Evolutionary conservation across 2,888 invertebrate species (phyloP), one percentile per base, ranked within the genome.

Genomic region (Eustalomyia histrio): DNA sequence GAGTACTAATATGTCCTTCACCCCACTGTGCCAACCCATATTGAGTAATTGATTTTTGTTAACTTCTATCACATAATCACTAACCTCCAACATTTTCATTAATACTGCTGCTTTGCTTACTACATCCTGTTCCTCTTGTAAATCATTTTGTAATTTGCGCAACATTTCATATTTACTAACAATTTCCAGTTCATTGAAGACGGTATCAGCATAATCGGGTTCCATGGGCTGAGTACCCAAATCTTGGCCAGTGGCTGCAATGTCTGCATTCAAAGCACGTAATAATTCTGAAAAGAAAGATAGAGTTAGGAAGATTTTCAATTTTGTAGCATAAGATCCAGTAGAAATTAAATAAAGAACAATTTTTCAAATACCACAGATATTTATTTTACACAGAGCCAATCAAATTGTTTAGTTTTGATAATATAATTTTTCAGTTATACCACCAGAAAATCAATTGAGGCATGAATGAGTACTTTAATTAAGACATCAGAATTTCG

Each of bases 1-100:
- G n/a, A n/a, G n/a, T n/a, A n/a, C n/a, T n/a, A n/a, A n/a, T n/a
- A n/a, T n/a, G n/a, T n/a, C n/a, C n/a, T n/a, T n/a, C n/a, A n/a
- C n/a, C n/a, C n/a, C n/a, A n/a, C n/a, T n/a, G n/a, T n/a, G n/a
- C n/a, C n/a, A n/a, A n/a, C n/a, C n/a, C n/a, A n/a, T n/a, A n/a
- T n/a, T n/a, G n/a, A n/a, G 1, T 29, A 29, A 29, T 29, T 29
- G 7, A 4, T 29, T 29, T 29, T 29, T 29, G 24, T 29, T 29
- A 29, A 29, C 6, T 29, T 29, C 7, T 29, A 29, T 29, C 7
- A 29, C 29, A 29, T 6, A 29, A 52, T 17, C 2, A 81, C 83
- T 83, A 80, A 90, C 90, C 88, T 91, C 91, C 8, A 91, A 80
- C 83, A 91, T 84, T 86, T 89, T 90, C 88, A 91, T 88, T 64